Evolutionary conservation across 1,140 invertebrate genomes (phyloP).

Genomic region (Druon quercuslanigerum): DNA sequence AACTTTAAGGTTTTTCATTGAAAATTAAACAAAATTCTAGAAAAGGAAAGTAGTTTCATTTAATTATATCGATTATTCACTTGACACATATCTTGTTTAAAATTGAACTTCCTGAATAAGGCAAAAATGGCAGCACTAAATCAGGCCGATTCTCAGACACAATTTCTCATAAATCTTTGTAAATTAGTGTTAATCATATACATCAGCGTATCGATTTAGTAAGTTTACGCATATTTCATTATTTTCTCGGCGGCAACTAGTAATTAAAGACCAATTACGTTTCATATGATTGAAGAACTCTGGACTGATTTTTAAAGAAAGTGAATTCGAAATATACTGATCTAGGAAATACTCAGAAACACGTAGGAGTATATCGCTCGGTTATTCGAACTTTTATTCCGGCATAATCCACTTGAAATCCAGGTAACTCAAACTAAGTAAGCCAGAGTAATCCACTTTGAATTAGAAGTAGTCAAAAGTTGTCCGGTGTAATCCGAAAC

Average conservation of each 20-base stretch:
- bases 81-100: too few species aligned
- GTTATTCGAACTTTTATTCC: too few species aligned
- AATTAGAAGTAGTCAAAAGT: too few species aligned
- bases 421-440: too few species aligned
- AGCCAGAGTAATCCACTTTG: too few species aligned
- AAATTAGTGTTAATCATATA: slow-evolving; percentile 22
- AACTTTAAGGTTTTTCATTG: too few species aligned
- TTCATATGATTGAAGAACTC: slow-evolving; percentile 9
- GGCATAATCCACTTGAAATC: too few species aligned
- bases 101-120: too few species aligned
- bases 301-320: slow-evolving; percentile 5
- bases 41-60: neutral
- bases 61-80: too few species aligned
- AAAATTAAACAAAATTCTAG: too few species aligned
- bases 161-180: slow-evolving; percentile 6
- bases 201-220: neutral
- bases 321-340: slow-evolving; percentile 8
- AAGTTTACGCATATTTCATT: too few species aligned
- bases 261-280: slow-evolving; percentile 24
- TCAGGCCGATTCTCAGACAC: neutral
- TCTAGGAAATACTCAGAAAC: neutral
- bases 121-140: neutral
- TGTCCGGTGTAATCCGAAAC: too few species aligned
- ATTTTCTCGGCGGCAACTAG: slow-evolving; percentile 13
- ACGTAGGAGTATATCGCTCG: neutral